These are phyloP conservation scores for Parthenolecanium corni DNA, from an alignment of 2,888 invertebrate genomes.

Conservation along the genomic window DNA sequence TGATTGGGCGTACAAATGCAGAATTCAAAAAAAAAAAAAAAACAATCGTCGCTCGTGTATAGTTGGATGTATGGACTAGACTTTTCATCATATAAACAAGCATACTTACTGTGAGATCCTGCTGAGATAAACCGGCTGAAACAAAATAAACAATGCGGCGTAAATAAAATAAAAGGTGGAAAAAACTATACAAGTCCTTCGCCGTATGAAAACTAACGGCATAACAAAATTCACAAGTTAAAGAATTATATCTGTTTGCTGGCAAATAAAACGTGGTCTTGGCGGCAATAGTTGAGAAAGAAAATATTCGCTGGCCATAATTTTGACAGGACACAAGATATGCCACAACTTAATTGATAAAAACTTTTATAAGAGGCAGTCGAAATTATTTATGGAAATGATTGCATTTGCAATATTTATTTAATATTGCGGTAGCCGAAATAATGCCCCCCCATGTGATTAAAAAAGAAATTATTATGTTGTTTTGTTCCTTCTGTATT, in stretches of 20 bases:
- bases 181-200: background rate
- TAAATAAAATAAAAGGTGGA: slow-evolving; percentile 1
- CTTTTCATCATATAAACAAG: background rate
- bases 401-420: too few relatives aligned
- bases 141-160: slow-evolving; percentile 18
- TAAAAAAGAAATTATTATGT: too few relatives aligned
- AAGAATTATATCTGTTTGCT: background rate
- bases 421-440: too few relatives aligned
- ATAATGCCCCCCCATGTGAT: too few relatives aligned
- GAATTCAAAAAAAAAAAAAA: too few relatives aligned
- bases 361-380: too few relatives aligned
- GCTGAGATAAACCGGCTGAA: slow-evolving; percentile 25
- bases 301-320: background rate
- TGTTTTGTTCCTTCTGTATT: too few relatives aligned
- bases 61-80: too few relatives aligned
- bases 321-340: background rate
- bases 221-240: background rate
- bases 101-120: slow-evolving; percentile 28
- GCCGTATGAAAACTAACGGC: background rate
- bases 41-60: too few relatives aligned
- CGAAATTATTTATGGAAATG: too few relatives aligned
- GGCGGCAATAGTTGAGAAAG: background rate
- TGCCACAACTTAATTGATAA: too few relatives aligned
- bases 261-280: background rate
- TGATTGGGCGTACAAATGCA: too few relatives aligned